Evolutionary conservation across 2,113 vertebrate genomes (phyloP), one percentile per base, ranked within the genome.

Genomic region (Megalops atlanticus): DNA sequence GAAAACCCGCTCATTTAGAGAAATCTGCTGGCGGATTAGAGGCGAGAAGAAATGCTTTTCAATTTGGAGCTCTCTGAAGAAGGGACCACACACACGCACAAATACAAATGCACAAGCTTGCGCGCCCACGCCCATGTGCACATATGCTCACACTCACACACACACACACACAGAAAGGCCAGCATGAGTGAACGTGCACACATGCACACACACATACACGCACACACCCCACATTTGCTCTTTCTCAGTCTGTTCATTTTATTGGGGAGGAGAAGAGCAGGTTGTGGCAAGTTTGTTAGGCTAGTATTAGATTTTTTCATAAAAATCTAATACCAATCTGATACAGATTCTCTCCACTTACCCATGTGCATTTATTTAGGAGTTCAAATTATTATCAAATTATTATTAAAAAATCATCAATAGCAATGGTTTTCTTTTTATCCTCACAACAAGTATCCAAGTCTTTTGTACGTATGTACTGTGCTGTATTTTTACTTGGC

Each of bases 11-110:
- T 12, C 4, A 33, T 36, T 71, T 38, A 3, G 33, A 27, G 4
- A 35, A 38, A 71, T 38, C 69, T 71, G 69, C 69, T 38, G 10
- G 12, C 4, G 33, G 36, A 21, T 39, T 31, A 15, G 18, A 73
- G 45, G 35, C 27, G 10, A 74, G 72, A 71, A 36, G 38, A 58
- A 58, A 69, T 39, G 35, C 70, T 80, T 72, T 80, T 54, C 41
- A 73, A 73, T 72, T 71, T 15, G 16, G 27, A n/a, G 38, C 21
- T 43, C 79, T 74, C 21, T 80, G 45, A 73, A 49, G 70, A 45
- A 45, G 70, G 36, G 79, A 41, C 38, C 74, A 68, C 73, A 68
- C 76, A 36, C 35, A 70, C 58, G 1, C 43, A 38, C 39, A 1
- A 14, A 31, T 41, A 24, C 1, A 18, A 3, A 39, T 39, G 36